Conservation (phyloP, 2,797 vertebrate species). For the Benthosema pterotum region DNA sequence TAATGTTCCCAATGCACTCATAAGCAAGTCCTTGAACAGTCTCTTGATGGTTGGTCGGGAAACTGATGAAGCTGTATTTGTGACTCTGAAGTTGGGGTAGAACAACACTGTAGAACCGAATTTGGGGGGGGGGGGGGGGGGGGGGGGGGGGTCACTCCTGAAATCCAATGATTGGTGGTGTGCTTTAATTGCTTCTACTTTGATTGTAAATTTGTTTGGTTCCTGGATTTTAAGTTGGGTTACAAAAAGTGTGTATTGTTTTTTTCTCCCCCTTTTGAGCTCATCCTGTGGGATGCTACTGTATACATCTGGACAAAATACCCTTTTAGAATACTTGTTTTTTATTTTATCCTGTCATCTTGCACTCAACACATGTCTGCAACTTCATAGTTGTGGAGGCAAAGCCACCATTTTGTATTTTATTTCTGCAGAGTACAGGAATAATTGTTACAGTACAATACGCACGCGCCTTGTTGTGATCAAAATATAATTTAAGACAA, state of each 20-base stretch:
- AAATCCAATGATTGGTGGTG: constrained; percentile 61
- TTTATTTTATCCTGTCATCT: constrained; percentile 13
- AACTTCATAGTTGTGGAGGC: constrained; percentile 17
- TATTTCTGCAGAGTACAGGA: constrained; percentile 49
- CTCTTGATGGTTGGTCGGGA: constrained; percentile 13
- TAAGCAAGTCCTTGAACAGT: constrained; percentile 1
- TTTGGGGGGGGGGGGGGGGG: constrained; percentile 21
- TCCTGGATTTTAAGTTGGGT: constrained; percentile 74
- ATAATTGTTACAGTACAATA: constrained; percentile 35
- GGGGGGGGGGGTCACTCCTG: constrained; percentile 12
- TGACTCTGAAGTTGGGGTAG: constrained; percentile 21
- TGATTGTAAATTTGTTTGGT: constrained; percentile 69
- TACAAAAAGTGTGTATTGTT: constrained; percentile 86
- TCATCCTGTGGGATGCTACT: constrained; percentile 38
- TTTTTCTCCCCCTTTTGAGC: constrained; percentile 81
- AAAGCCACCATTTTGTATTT: constrained; percentile 64
- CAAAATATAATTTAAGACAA: constrained; percentile 22
- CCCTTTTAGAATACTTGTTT: constrained; percentile 9
- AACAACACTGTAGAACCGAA: constrained; percentile 35
- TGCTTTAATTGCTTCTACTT: constrained; percentile 72
- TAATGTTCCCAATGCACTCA: constrained; percentile 16
- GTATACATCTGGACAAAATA: constrained; percentile 19
- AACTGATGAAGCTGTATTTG: constrained; percentile 25
- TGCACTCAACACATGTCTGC: constrained; percentile 17
- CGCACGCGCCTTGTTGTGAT: constrained; percentile 57